A percentile compares a stretch with the other conserved stretches of the same genome.
phyloP scores from a whole-genome alignment of 2,888 invertebrate genomes.

The Mythimna vitellina region DNA sequence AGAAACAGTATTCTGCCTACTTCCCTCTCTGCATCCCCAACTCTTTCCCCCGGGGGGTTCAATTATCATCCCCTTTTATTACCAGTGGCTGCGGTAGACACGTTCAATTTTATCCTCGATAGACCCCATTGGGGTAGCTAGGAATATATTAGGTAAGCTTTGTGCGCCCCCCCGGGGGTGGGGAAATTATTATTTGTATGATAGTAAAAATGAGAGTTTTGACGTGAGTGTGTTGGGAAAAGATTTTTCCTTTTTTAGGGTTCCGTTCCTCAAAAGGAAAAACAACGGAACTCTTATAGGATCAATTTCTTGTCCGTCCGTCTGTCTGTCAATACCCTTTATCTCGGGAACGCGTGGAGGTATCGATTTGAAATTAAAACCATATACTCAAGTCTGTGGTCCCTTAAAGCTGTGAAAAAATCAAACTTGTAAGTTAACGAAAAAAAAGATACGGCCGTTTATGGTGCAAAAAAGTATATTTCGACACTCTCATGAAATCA shows the following conservation, averaged over 20 bases:
- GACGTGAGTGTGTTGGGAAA: neutral
- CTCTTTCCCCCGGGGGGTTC: conserved; percentile 49
- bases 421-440: too few species aligned
- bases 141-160: conserved; percentile 61
- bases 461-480: too few species aligned
- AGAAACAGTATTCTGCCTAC: conserved; percentile 48
- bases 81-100: conserved; percentile 62
- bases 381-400: too few species aligned
- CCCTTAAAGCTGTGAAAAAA: too few species aligned
- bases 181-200: conserved; percentile 22
- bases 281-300: too few species aligned
- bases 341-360: too few species aligned
- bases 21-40: conserved; percentile 20
- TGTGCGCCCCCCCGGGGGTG: conserved; percentile 7
- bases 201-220: conserved; percentile 9
- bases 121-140: conserved; percentile 24
- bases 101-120: conserved; percentile 64
- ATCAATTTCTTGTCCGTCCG: too few species aligned
- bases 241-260: neutral
- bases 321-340: too few species aligned
- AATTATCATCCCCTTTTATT: conserved; percentile 65
- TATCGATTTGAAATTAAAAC: too few species aligned
- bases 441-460: too few species aligned
- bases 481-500: too few species aligned
- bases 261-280: too few species aligned